Evolutionary conservation across 2,113 vertebrate species (phyloP), one percentile per base, ranked within the genome.

Genomic region (Sterna hirundo): DNA sequence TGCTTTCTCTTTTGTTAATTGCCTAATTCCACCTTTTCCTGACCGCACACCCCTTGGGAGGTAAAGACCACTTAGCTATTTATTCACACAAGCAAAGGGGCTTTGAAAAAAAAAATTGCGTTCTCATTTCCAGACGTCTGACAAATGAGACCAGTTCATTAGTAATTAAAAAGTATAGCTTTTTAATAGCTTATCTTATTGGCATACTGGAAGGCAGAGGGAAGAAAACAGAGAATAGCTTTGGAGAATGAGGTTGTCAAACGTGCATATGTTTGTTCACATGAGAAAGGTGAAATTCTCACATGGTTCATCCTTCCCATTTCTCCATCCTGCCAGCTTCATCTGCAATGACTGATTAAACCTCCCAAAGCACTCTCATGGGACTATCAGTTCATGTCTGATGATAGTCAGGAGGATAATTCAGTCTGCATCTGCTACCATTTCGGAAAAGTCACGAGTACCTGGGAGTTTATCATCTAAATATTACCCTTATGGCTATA

Each of bases 1-100:
- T 76, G 90, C 93, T 95, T 98, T 91, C 76, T 82, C 86, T 85
- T 93, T 65, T 94, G 80, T 93, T 98, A 97, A 97, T 97, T 97
- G 96, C 83, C 74, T 95, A 92, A 91, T 93, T 97, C 65, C 92
- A 96, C 95, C 90, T 96, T 95, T 87, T 95, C 58, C 86, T 96
- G 88, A 58, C 94, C 95, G 78, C 74, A 88, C 15, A 46, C 30
- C 58, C 51, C 70, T 21, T 87, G 95, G 83, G 93, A 95, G 84
- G 86, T 84, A 97, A 93, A 94, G 89, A 81, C 32, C 55, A 91
- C 86, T 95, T 96, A 90, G 94, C 79, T 97, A 93, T 97, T 97
- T 97, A 90, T 97, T 97, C 88, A 80, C 42, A 94, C 18, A 70
- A 87, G 70, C 71, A 97, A 91, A 94, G 72, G 70, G 30, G 29